Base-by-base conservation (phyloP, 2,113 vertebrate species). In the rabbit (Oryctolagus cuniculus) region DNA sequence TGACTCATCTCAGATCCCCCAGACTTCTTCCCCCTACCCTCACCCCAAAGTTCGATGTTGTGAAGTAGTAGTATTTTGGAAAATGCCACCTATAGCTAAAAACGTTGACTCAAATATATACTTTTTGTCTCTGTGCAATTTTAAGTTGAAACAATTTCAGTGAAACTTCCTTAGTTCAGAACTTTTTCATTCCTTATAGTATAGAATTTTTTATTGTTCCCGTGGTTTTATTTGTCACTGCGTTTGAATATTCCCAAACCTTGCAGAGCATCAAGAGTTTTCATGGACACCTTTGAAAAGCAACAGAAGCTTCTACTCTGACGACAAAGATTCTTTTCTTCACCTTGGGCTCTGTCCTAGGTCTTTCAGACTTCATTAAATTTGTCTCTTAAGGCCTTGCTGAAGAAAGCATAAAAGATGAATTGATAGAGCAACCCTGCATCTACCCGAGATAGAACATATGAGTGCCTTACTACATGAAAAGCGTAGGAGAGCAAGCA, bases 321-420 rank as follows among this genome's bases (percentile, higher is more conserved):
- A 36, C 77, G n/a, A 77, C 38, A 63, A 80, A n/a, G 36, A 85
- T 80, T 63, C 49, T 86, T 1, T 58, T 92, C 61, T 91, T 81
- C 38, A 44, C 85, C 27, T 75, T 92, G 8, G 69, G 38, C 49
- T 84, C 4, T 79, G 21, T 38, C 29, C 13, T 66, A 5, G 17
- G 70, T 94, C 53, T 83, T 80, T 77, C 25, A 87, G 78, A 70
- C 21, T 27, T 88, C 25, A 63, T 95, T 92, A 63, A 83, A 83
- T 72, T 64, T 53, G 17, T 73, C 38, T 64, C 25, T 7, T 83
- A 63, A 92, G n/a, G 29, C 51, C 38, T 55, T 64, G 27, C 69
- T 31, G 16, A 79, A 49, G 36, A 51, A 58, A 67, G 66, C 64
- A 4, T 77, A 73, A 58, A 81, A 38, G 36, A 69, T 49, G 1